phyloP scores from a whole-genome alignment of 2,797 vertebrate species.

The Sebastes vulpes region DNA sequence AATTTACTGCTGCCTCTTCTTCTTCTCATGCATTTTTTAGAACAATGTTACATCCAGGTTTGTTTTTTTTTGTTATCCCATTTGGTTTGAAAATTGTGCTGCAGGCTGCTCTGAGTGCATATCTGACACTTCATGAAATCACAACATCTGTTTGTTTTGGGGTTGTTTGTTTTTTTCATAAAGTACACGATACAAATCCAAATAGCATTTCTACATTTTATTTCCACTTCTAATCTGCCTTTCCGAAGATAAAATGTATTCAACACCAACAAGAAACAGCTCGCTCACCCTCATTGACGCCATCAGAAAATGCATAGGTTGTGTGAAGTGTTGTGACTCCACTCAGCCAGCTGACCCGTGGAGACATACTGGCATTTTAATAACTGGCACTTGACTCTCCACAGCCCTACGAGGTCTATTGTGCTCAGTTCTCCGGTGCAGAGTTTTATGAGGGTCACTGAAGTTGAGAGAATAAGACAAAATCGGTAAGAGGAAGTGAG shows the following conservation, averaged over 20 bases:
- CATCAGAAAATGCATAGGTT: neutral
- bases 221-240: neutral
- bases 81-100: constrained; percentile 30
- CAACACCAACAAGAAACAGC: neutral
- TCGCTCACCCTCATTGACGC: neutral
- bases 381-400: constrained; percentile 51
- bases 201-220: neutral
- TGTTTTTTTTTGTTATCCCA: neutral
- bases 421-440: neutral
- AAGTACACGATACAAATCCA: neutral
- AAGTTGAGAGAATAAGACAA: constrained; percentile 1
- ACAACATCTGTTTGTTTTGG: neutral
- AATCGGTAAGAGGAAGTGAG: neutral
- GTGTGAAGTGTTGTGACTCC: constrained; percentile 19
- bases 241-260: neutral
- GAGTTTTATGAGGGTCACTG: constrained; percentile 41
- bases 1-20: constrained; percentile 10
- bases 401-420: neutral
- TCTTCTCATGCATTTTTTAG: constrained; percentile 23
- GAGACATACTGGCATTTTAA: constrained; percentile 53
- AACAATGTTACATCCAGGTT: neutral
- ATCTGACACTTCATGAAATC: neutral
- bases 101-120: constrained; percentile 15
- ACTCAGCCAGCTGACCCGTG: constrained; percentile 29
- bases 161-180: neutral